Percentiles rank a stretch among this genome's conserved stretches.
Conservation (phyloP, 2,888 invertebrate genomes). For the Dryadula phaetusa region DNA sequence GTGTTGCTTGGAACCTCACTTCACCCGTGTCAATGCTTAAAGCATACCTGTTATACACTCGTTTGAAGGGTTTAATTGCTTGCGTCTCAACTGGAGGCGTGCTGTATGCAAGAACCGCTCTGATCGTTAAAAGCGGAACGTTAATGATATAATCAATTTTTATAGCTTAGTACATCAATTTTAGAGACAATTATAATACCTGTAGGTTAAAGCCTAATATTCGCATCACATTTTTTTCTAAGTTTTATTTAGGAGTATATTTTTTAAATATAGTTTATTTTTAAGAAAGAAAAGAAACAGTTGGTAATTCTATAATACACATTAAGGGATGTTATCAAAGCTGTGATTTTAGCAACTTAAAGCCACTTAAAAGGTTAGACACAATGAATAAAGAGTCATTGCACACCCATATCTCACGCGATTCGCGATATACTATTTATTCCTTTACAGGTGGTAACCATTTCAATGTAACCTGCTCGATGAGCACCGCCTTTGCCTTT, state of each 20-base stretch:
- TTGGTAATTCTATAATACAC: neutral
- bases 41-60: conserved; percentile 79
- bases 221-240: conserved; percentile 9
- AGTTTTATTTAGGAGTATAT: neutral
- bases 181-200: conserved; percentile 9
- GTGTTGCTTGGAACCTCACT: conserved; percentile 57
- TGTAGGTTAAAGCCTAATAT: conserved; percentile 10
- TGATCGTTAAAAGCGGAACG: conserved; percentile 78
- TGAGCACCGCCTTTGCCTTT: conserved; percentile 35
- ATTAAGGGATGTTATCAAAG: neutral
- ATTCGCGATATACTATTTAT: conserved; percentile 48
- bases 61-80: conserved; percentile 81
- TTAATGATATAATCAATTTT: conserved; percentile 65
- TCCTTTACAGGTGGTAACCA: conserved; percentile 60
- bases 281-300: neutral
- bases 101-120: conserved; percentile 48
- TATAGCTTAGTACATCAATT: conserved; percentile 22
- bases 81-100: conserved; percentile 69
- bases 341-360: conserved; percentile 7
- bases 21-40: conserved; percentile 63
- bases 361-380: conserved; percentile 48
- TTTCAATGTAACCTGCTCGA: conserved; percentile 56
- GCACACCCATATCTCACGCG: conserved; percentile 37
- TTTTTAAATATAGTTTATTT: neutral
- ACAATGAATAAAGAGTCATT: conserved; percentile 22